Base-by-base conservation (phyloP, 92 coral and sea anemone genomes). In the Galaxea fascicularis region DNA sequence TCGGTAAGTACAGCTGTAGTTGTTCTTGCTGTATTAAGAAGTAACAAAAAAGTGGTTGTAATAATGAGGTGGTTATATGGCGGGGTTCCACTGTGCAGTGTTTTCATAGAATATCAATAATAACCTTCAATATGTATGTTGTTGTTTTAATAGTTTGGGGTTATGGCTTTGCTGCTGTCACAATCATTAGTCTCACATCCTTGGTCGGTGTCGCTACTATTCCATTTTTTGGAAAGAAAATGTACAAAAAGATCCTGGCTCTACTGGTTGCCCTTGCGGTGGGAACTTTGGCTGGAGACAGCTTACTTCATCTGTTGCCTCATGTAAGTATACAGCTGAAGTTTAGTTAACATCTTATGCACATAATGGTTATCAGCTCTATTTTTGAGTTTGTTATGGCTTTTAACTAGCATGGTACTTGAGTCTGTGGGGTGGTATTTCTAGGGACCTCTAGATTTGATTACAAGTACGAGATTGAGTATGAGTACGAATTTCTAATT, bases 281-380 rank as follows among this genome's bases (percentile, higher is more conserved):
- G 25, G 98, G 94, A 22, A 82, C 98, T 4, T 89, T 95, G 75
- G 91, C 92, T 30, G 98, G 98, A 51, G 98, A 95, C 79, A 87
- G 88, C 21, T 59, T 91, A 47, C 82, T 95, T 60, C 98, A 95
- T 92, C 90, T 95, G 8, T 28, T 95, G 30, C 98, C 98, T 17
- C 97, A 93, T 84, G 98, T 95, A 88, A 80, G 98, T 75, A 24
- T 5, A 1, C 15, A 54, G 60, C 51, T 46, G 6, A 46, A 46
- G n/a, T n/a, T n/a, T n/a, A n/a, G n/a, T n/a, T 66, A 1, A 30
- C 8, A 29, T 30, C 22, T n/a, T 15, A 12, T 49, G 10, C n/a
- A n/a, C n/a, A n/a, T n/a, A n/a, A n/a, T n/a, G n/a, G n/a, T n/a
- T n/a, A n/a, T n/a, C n/a, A n/a, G n/a, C n/a, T n/a, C n/a, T n/a